These are phyloP conservation scores for Palythoa heliodiscus DNA, from an alignment of 92 coral and sea anemone genomes.

Conservation along the genomic window DNA sequence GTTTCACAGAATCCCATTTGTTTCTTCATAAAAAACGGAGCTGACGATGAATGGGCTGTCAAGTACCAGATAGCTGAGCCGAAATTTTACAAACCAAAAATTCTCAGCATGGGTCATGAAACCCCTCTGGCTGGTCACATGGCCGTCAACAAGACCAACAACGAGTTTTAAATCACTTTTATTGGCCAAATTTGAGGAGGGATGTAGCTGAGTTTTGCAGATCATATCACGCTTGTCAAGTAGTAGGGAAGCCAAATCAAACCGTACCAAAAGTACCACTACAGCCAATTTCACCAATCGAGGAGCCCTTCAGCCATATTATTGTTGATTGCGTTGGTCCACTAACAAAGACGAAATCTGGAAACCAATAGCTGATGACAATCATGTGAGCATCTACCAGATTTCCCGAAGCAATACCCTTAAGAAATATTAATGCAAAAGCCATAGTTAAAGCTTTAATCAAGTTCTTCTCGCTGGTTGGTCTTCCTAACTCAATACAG, in stretches of 20 bases:
- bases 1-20: slow-evolving; percentile 49
- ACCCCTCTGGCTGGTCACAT: slow-evolving; percentile 63
- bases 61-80: slow-evolving; percentile 56
- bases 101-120: slow-evolving; percentile 54
- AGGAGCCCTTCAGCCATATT: slow-evolving; percentile 60
- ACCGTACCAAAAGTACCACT: slow-evolving; percentile 60
- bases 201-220: slow-evolving; percentile 56
- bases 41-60: slow-evolving; percentile 54
- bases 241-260: slow-evolving; percentile 58
- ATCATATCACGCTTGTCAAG: slow-evolving; percentile 50
- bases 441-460: slow-evolving; percentile 55
- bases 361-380: slow-evolving; percentile 56
- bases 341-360: slow-evolving; percentile 50
- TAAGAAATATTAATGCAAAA: slow-evolving; percentile 54
- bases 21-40: slow-evolving; percentile 41
- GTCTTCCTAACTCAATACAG: slow-evolving; percentile 63
- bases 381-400: slow-evolving; percentile 41
- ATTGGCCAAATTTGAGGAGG: slow-evolving; percentile 57
- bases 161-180: slow-evolving; percentile 45
- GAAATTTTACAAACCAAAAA: slow-evolving; percentile 26
- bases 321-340: slow-evolving; percentile 51
- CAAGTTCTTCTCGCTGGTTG: slow-evolving; percentile 56
- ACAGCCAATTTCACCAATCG: slow-evolving; percentile 55
- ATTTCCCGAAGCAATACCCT: slow-evolving; percentile 45
- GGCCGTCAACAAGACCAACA: slow-evolving; percentile 57